Evolutionary conservation across 92 coral and sea anemone genomes (phyloP).

Genomic region (Pocillopora grandis): DNA sequence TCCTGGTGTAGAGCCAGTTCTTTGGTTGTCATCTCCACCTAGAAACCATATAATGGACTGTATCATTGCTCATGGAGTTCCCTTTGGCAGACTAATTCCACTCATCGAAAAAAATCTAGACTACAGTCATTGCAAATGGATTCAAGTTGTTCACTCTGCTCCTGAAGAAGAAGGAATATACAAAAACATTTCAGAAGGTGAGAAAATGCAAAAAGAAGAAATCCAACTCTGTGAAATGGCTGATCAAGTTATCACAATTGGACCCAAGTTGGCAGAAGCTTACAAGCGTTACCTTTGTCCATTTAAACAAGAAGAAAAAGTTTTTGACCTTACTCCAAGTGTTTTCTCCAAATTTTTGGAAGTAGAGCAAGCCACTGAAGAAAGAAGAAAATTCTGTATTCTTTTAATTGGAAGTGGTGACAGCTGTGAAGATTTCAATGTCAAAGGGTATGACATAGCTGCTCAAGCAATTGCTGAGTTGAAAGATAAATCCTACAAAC

Average conservation of each 20-base stretch:
- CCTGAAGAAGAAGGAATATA: no score
- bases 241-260: no score
- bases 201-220: no score
- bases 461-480: neutral
- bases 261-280: no score
- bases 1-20: neutral
- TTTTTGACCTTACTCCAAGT: conserved; percentile 2
- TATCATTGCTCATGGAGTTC: neutral
- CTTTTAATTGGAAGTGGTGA: neutral
- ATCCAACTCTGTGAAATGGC: no score
- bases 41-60: neutral
- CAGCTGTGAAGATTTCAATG: neutral
- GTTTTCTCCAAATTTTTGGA: no score
- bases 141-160: no score
- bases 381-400: conserved; percentile 1
- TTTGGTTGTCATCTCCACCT: neutral
- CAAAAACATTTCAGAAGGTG: no score
- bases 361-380: neutral
- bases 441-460: neutral
- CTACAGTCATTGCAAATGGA: no score
- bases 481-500: neutral
- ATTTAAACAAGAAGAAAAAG: neutral
- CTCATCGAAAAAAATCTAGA: neutral
- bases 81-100: neutral
- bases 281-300: neutral